Percentiles rank a stretch among this genome's conserved stretches.
Evolutionary conservation across 2,797 vertebrate genomes (phyloP).

Genomic region (Meriones psammophilus): DNA sequence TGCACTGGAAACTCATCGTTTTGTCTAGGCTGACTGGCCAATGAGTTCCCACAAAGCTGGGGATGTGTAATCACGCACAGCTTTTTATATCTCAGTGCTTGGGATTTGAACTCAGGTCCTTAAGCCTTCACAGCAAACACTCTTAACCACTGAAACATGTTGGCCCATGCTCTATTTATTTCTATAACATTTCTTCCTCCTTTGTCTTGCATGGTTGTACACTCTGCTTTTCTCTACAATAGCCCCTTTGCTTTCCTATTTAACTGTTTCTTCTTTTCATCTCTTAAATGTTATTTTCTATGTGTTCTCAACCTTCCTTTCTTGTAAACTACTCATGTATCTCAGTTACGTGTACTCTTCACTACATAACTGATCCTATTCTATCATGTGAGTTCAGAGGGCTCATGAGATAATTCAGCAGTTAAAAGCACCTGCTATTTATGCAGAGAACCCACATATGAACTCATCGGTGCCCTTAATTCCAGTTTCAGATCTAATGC

Average conservation of each 20-base stretch:
- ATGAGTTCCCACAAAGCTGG: not conserved
- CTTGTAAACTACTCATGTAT: not conserved
- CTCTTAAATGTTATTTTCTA: slow-evolving; percentile 22
- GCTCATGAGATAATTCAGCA: not conserved
- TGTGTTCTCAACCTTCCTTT: not conserved
- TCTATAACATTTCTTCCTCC: not conserved
- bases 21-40: not conserved
- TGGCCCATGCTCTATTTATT: not conserved
- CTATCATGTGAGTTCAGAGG: not conserved
- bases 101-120: not conserved
- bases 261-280: not conserved
- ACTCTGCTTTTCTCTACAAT: not conserved
- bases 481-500: too few relatives aligned
- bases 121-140: not conserved
- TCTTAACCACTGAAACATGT: not conserved
- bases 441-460: too few relatives aligned
- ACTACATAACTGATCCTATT: not conserved
- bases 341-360: not conserved
- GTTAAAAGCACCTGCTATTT: not conserved
- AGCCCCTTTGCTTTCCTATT: not conserved
- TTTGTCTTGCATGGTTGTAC: not conserved
- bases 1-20: not conserved
- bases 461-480: too few relatives aligned
- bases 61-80: too few relatives aligned
- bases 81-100: not conserved